Evolutionary conservation across 2,113 vertebrate species (phyloP).

Genomic region (Bostrychus sinensis): DNA sequence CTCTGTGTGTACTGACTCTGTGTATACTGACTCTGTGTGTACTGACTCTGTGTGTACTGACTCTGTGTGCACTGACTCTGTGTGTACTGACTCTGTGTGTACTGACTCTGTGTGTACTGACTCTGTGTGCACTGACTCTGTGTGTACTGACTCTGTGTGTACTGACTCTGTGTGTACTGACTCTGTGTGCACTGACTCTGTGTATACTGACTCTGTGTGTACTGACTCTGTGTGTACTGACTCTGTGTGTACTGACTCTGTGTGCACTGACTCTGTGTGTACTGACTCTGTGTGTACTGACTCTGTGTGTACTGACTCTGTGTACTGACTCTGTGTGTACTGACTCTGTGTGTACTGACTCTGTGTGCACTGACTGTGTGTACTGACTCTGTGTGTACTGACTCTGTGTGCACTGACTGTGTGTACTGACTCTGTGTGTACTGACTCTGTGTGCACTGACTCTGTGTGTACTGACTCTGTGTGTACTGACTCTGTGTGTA

Average conservation of each 20-base stretch:
- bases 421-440: neutral
- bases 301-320: neutral
- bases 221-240: neutral
- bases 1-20: neutral
- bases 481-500: slow-evolving; percentile 1
- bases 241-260: neutral
- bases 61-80: neutral
- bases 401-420: neutral
- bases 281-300: neutral
- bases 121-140: neutral
- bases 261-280: neutral
- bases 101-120: neutral
- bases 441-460: no score
- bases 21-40: neutral
- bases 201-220: neutral
- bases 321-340: neutral
- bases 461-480: neutral
- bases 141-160: neutral
- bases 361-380: neutral
- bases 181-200: neutral
- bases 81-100: neutral
- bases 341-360: neutral
- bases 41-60: neutral
- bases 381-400: neutral
- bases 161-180: neutral